A percentile compares a stretch with the other conserved stretches of the same genome.
These are phyloP conservation scores for Eueremaeus valkanovi DNA, from an alignment of 2,888 invertebrate species.

Conservation along the genomic window DNA sequence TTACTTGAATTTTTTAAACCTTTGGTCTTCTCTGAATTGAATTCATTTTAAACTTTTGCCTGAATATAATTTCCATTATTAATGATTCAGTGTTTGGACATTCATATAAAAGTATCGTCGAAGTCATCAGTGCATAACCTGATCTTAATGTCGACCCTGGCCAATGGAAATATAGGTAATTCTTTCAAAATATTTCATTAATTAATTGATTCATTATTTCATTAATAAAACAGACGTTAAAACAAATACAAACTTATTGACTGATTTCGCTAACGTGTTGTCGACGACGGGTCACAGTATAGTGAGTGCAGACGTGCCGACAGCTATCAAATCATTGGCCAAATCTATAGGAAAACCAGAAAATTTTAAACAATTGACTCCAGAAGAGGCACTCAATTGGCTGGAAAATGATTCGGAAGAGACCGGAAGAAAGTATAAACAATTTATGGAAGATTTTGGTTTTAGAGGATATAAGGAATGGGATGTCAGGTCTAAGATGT, in stretches of 20 bases:
- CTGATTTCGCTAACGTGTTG: constrained; percentile 37
- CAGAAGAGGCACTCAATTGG: constrained; percentile 59
- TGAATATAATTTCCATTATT: too few species aligned
- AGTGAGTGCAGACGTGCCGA: constrained; percentile 42
- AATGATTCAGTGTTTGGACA: not conserved
- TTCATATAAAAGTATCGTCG: not conserved
- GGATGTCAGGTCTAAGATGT: constrained; percentile 31
- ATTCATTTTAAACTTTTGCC: not conserved
- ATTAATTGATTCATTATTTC: not conserved
- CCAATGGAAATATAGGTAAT: constrained; percentile 7
- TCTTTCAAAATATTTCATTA: not conserved
- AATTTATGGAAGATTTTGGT: constrained; percentile 66
- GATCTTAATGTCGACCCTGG: not conserved
- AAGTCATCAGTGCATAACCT: not conserved
- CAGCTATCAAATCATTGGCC: constrained; percentile 26
- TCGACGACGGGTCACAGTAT: constrained; percentile 34
- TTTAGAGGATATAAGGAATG: constrained; percentile 60
- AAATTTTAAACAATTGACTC: not conserved
- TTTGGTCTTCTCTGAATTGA: too few species aligned
- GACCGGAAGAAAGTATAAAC: constrained; percentile 56
- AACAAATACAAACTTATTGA: not conserved
- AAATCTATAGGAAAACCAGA: constrained; percentile 19
- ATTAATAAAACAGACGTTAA: not conserved
- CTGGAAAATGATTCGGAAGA: constrained; percentile 58
- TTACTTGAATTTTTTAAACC: too few species aligned